Evolutionary conservation across 2,113 vertebrate genomes (phyloP).

Genomic region (Bostrychus sinensis): DNA sequence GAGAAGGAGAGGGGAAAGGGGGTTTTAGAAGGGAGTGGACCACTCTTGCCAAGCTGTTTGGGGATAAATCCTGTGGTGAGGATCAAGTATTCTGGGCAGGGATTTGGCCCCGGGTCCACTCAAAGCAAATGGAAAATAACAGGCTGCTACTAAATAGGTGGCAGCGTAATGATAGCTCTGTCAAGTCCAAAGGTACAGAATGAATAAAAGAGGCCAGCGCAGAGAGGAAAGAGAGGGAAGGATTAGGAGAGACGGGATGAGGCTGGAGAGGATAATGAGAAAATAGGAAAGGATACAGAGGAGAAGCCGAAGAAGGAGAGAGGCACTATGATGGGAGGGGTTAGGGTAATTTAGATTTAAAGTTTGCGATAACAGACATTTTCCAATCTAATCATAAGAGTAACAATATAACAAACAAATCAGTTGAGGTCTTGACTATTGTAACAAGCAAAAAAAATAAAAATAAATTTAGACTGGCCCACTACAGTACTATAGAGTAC

Average conservation of each 20-base stretch:
- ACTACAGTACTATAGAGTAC: too few relatives aligned
- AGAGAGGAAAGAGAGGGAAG: neutral
- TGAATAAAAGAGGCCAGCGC: neutral
- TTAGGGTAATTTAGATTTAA: too few relatives aligned
- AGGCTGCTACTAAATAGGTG: slow-evolving; percentile 69
- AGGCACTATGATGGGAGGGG: slow-evolving; percentile 10
- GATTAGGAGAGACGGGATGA: slow-evolving; percentile 14
- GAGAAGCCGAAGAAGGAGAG: neutral
- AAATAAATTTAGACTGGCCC: too few relatives aligned
- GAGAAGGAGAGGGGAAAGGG: neutral
- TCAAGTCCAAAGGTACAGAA: slow-evolving; percentile 50
- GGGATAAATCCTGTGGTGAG: slow-evolving; percentile 63
- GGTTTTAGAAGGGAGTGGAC: slow-evolving; percentile 18
- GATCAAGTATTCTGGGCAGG: slow-evolving; percentile 65
- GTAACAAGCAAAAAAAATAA: too few relatives aligned
- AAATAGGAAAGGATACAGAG: neutral
- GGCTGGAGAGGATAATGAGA: slow-evolving; percentile 11
- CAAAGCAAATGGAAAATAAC: slow-evolving; percentile 74
- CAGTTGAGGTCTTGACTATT: too few relatives aligned
- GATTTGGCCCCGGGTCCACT: slow-evolving; percentile 62
- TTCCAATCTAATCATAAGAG: too few relatives aligned
- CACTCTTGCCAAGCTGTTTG: slow-evolving; percentile 57
- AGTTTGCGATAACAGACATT: too few relatives aligned
- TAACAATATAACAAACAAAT: too few relatives aligned
- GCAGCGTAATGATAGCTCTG: slow-evolving; percentile 71